A percentile compares a stretch with the other conserved stretches of the same genome.
Conservation (phyloP, 2,888 invertebrate genomes). For the Torymus texanus region DNA sequence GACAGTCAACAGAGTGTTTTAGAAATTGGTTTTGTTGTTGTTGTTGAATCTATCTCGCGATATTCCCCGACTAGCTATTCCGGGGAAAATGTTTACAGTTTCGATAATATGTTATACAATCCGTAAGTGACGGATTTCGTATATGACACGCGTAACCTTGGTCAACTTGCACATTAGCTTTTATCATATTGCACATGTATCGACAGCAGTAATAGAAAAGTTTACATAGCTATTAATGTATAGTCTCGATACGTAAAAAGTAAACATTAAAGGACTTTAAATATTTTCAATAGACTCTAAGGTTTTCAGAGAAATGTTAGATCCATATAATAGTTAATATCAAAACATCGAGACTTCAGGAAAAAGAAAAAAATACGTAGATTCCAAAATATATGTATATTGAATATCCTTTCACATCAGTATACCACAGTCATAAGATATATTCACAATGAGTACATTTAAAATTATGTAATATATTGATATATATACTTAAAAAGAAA, state of each 20-base stretch:
- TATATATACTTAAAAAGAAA: slow-evolving; percentile 21
- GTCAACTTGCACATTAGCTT: slow-evolving; percentile 51
- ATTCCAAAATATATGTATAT: slow-evolving; percentile 21
- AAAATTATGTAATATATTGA: slow-evolving; percentile 33
- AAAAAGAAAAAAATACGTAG: slow-evolving; percentile 32
- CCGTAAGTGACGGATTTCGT: background rate
- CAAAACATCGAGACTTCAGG: background rate
- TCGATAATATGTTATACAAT: background rate
- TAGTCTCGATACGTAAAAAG: background rate
- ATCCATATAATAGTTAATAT: slow-evolving; percentile 1
- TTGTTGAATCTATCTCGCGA: too few species aligned
- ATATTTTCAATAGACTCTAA: too few species aligned
- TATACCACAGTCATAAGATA: slow-evolving; percentile 28
- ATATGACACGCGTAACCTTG: slow-evolving; percentile 22
- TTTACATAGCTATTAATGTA: too few species aligned
- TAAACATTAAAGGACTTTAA: too few species aligned
- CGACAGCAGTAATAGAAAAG: background rate
- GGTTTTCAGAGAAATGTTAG: too few species aligned
- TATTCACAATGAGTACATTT: slow-evolving; percentile 35
- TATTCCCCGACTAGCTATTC: too few species aligned
- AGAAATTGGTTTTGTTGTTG: too few species aligned
- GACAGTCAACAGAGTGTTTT: too few species aligned
- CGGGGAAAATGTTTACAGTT: background rate
- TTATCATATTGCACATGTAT: slow-evolving; percentile 24
- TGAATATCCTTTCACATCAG: slow-evolving; percentile 23